A percentile compares a stretch with the other conserved stretches of the same genome.
Evolutionary conservation across 2,113 vertebrate species (phyloP).

Genomic region (Parotia lawesii): DNA sequence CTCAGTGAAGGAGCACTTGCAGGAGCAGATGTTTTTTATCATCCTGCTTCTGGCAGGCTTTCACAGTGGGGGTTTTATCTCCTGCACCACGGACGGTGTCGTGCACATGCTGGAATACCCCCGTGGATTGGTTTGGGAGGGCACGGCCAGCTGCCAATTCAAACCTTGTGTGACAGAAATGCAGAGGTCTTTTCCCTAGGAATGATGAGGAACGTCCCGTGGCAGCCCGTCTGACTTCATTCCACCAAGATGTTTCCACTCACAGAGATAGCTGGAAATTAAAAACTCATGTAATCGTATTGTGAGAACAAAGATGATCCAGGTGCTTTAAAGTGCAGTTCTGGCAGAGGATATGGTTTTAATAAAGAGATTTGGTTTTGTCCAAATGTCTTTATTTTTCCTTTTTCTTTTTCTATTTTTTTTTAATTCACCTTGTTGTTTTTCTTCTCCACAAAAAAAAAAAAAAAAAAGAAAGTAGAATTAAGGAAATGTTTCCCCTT

Average conservation of each 20-base stretch:
- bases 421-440: not conserved
- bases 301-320: not conserved
- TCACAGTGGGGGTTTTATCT: not conserved
- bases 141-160: slow-evolving; percentile 24
- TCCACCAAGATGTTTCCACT: not conserved
- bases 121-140: not conserved
- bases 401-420: not conserved
- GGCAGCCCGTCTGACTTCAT: not conserved
- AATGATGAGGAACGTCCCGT: not conserved
- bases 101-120: slow-evolving; percentile 21
- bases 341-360: not conserved
- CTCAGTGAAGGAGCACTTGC: not conserved
- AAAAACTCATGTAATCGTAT: not conserved
- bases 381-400: not conserved
- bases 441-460: not conserved
- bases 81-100: not conserved
- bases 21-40: slow-evolving; percentile 38
- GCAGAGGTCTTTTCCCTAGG: not conserved
- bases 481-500: not conserved
- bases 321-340: not conserved
- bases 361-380: not conserved
- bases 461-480: not conserved
- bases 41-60: not conserved
- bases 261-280: not conserved
- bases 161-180: not conserved